These are phyloP conservation scores for Gasterosteus aculeatus DNA, from an alignment of 2,113 vertebrate species.

Conservation along the genomic window DNA sequence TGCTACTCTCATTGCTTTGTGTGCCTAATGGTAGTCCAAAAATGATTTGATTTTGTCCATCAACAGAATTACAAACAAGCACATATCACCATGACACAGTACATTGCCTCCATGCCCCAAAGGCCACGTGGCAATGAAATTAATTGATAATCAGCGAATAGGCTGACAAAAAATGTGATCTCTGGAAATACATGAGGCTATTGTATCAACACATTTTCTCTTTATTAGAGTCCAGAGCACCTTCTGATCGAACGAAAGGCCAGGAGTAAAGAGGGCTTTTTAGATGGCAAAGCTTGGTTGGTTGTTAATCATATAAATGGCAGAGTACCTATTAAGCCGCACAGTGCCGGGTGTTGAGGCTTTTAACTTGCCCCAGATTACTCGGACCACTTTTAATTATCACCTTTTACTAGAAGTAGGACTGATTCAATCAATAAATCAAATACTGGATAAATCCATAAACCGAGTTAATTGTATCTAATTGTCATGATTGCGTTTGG, in stretches of 20 bases:
- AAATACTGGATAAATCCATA: slow-evolving; percentile 65
- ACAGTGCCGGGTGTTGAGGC: slow-evolving; percentile 50
- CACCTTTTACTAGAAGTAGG: slow-evolving; percentile 44
- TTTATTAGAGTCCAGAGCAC: slow-evolving; percentile 69
- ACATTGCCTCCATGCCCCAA: slow-evolving; percentile 56
- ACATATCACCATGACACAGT: slow-evolving; percentile 67
- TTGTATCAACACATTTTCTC: slow-evolving; percentile 77
- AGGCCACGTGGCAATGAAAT: slow-evolving; percentile 58
- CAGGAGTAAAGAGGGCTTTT: slow-evolving; percentile 64
- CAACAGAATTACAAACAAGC: slow-evolving; percentile 65
- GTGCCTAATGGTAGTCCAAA: slow-evolving; percentile 25
- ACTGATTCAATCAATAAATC: slow-evolving; percentile 58
- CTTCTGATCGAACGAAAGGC: slow-evolving; percentile 69
- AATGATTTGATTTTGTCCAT: slow-evolving; percentile 57
- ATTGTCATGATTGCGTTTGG: slow-evolving; percentile 51
- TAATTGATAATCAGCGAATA: slow-evolving; percentile 69
- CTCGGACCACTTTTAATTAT: slow-evolving; percentile 69
- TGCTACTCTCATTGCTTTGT: slow-evolving; percentile 28
- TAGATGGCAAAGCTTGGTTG: slow-evolving; percentile 61
- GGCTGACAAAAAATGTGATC: slow-evolving; percentile 68
- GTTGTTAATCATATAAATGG: slow-evolving; percentile 76
- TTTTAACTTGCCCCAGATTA: slow-evolving; percentile 73
- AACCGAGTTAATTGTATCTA: slow-evolving; percentile 41
- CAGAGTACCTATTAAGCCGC: slow-evolving; percentile 69
- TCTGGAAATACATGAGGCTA: slow-evolving; percentile 67